Percentiles rank a stretch among this genome's conserved stretches.
Conservation (phyloP, 2,888 invertebrate species). For the Ptychoptera contaminata region DNA sequence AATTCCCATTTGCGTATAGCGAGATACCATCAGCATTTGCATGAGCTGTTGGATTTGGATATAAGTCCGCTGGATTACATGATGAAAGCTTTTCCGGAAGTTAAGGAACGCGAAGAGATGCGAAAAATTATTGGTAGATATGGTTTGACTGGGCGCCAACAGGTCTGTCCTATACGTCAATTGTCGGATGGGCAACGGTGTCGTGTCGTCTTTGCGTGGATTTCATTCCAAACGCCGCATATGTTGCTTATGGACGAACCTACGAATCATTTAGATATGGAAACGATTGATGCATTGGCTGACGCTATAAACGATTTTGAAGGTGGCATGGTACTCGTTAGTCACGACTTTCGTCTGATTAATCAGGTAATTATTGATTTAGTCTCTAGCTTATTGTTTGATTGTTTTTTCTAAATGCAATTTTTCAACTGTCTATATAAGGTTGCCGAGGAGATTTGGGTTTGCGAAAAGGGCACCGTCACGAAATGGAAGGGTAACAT, state of each 20-base stretch:
- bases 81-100: constrained; percentile 91
- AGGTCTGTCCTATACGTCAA: constrained; percentile 42
- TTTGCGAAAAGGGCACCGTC: constrained; percentile 89
- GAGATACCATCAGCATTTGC: constrained; percentile 96
- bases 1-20: constrained; percentile 96
- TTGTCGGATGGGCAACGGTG: constrained; percentile 96
- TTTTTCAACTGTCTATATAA: constrained; percentile 26
- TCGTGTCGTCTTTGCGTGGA: constrained; percentile 96
- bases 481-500: constrained; percentile 98
- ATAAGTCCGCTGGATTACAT: constrained; percentile 94
- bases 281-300: constrained; percentile 94
- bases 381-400: background rate
- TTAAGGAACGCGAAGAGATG: constrained; percentile 98
- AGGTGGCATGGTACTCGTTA: constrained; percentile 97
- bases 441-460: constrained; percentile 99
- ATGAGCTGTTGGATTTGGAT: constrained; percentile 88
- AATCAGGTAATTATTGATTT: constrained; percentile 60
- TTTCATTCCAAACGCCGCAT: constrained; percentile 96
- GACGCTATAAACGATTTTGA: constrained; percentile 96
- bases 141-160: constrained; percentile 91
- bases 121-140: constrained; percentile 96
- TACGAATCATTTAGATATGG: constrained; percentile 94
- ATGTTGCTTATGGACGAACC: constrained; percentile 68
- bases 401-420: background rate
- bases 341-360: constrained; percentile 98